Evolutionary conservation across 2,113 vertebrate genomes (phyloP), one percentile per base, ranked within the genome.

Genomic region (Archocentrus centrarchus): DNA sequence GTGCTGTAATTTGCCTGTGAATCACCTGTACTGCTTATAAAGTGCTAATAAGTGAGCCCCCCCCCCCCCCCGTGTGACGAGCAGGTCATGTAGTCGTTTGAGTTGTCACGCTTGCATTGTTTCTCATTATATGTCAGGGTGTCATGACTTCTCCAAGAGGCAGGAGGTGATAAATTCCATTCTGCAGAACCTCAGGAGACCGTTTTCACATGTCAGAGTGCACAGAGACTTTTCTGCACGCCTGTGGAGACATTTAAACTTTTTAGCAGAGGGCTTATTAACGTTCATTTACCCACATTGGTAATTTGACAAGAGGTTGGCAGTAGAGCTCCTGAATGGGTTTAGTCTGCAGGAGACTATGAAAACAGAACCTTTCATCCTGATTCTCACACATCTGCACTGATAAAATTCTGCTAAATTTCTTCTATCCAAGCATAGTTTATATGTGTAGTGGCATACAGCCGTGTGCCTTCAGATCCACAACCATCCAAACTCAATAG

Each of bases 101-200:
- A 82, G 77, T 75, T 87, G 90, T 91, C 91, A 84, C 39, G 60
- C 73, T 88, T 62, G 60, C 85, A 88, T 91, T 90, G 84, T 83
- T 80, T 92, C 82, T 84, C 79, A 88, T 92, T 88, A 86, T 90
- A 88, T 91, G 92, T 83, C 82, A 47, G 85, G 66, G 78, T 88
- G 80, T 90, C 90, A 85, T 78, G 89, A 83, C 84, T 89, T 92
- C 77, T 84, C 79, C 68, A 8, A 37, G 62, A 90, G 82, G 90
- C 86, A 91, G 83, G 80, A 32, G 70, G 61, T 89, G 83, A 89
- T 89, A 88, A 64, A 88, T 75, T 83, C 35, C n/a, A 41, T 76
- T 32, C 10, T 41, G 75, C 55, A 66, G 20, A 59, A 76, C 80
- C 20, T 39, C 37, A 79, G 20, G 2, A 80, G 66, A n/a, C 27